phyloP scores from a whole-genome alignment of 1,140 invertebrate genomes.

The Meloidogyne chitwoodi region DNA sequence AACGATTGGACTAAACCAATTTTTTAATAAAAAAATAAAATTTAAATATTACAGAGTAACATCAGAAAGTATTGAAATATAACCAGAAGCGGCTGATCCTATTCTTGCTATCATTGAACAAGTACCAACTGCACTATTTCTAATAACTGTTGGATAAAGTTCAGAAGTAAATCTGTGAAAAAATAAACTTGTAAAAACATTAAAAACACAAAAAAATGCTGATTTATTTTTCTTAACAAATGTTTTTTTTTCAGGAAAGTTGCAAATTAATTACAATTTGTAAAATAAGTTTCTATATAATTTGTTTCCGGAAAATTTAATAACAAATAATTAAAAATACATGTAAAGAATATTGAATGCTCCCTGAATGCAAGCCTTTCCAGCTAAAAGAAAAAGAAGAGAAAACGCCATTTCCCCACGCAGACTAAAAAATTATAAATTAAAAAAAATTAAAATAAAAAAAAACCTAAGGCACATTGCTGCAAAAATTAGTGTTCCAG shows the following conservation, averaged over 20 bases:
- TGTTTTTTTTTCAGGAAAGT: too few species aligned
- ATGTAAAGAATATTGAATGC: slow-evolving; percentile 60
- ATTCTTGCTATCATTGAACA: slow-evolving; percentile 48
- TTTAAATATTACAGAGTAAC: slow-evolving; percentile 22
- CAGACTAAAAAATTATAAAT: too few species aligned
- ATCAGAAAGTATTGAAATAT: slow-evolving; percentile 50
- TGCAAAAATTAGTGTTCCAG: slow-evolving; percentile 49
- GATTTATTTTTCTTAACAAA: not conserved
- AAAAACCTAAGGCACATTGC: slow-evolving; percentile 43
- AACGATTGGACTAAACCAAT: slow-evolving; percentile 44
- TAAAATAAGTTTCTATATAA: not conserved
- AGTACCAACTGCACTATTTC: slow-evolving; percentile 48
- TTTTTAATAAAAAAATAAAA: slow-evolving; percentile 37
- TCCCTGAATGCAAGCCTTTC: slow-evolving; percentile 57
- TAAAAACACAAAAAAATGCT: not conserved
- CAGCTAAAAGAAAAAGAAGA: slow-evolving; percentile 55
- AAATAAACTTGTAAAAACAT: not conserved
- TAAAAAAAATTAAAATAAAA: too few species aligned
- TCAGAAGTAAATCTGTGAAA: slow-evolving; percentile 49
- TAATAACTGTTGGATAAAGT: slow-evolving; percentile 56
- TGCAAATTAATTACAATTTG: too few species aligned
- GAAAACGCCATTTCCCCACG: slow-evolving; percentile 51
- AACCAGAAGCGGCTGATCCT: slow-evolving; percentile 49
- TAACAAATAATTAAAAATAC: not conserved
- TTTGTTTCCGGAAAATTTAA: too few species aligned